Base-by-base conservation (phyloP, 2,113 vertebrate genomes). In the Trematocara stigmaticum region DNA sequence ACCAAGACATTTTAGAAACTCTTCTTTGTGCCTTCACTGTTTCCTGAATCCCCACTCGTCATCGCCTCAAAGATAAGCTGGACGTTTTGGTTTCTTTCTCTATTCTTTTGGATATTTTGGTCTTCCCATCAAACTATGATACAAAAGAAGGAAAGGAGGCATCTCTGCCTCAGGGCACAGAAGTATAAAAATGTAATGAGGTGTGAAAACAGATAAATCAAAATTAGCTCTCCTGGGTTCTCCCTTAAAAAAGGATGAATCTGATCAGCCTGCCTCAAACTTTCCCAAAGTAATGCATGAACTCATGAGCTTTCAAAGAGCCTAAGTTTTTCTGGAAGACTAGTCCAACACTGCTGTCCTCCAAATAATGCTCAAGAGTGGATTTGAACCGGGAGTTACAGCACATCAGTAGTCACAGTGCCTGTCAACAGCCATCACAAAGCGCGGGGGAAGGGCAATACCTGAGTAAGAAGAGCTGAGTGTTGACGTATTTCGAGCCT, bases 31-130 rank as follows among this genome's bases (percentile, higher is more conserved):
- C 69, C 59, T 80, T 61, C 10, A 20, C 52, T 42, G 20, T 82
- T 83, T 86, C 15, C 45, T 71, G 78, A 81, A 87, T 79, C 45
- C 78, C 57, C 82, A 92, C 87, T 87, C 84, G 91, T 78, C 76
- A 85, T 18, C 23, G 79, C 87, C 85, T 87, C 59, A 34, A 66
- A 86, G 66, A 91, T 40, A 40, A 89, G 40, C 56, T 51, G 40
- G 55, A 71, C 40, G 10, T 53, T 23, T 55, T 71, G 38, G 2
- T 13, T 61, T 88, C 23, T 69, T 80, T n/a, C 23, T 18, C 52
- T 79, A 16, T 42, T 55, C 42, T 79, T 79, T 81, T 45, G 69
- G 13, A 74, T 13, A 74, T 47, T 76, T 76, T 76, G 45, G 61
- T 69, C 56, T 80, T 29, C 59, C 69, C 26, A 71, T 89, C 53